Evolutionary conservation across 2,888 invertebrate genomes (phyloP), one percentile per base, ranked within the genome.

Genomic region (Oscheius myriophilus): DNA sequence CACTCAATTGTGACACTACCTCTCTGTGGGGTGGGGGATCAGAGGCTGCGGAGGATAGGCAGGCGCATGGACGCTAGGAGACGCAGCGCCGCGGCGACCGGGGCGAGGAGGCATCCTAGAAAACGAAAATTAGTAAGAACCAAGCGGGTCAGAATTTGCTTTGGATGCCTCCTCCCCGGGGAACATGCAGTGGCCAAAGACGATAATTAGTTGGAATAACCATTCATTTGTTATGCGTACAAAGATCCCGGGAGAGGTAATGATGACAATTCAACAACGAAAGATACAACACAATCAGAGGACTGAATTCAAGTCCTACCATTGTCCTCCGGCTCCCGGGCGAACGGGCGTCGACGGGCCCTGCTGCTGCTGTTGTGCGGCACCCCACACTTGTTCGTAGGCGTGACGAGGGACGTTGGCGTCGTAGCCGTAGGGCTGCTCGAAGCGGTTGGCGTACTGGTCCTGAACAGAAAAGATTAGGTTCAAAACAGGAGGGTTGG

Each of bases 371-470:
- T 33, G 33, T 9, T 33, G 33, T 9, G 33, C n/a, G n/a, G n/a
- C n/a, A n/a, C n/a, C 33, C 33, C 33, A 33, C 33, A 33, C 33
- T 33, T 33, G 33, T 9, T 33, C 33, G 33, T 33, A 33, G 4
- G 33, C 33, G 33, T 33, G 33, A 33, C 33, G 33, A 9, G 33
- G 33, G 9, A 33, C 33, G 33, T 9, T 33, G 3, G 33, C 33
- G 33, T 33, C 33, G 33, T 33, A 33, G 33, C 33, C 33, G 33
- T 33, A 33, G 4, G 33, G 33, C 90, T 98, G 98, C 65, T 98
- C 96, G 84, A 98, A 97, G 89, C 98, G 98, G 90, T 98, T 98
- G 74, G 97, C 98, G 89, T 95, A 98, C 90, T 97, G 96, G 89
- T 97, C 97, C 33, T 33, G 33, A 3, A 33, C 3, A 33, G 9